These are phyloP conservation scores for Aspidoscelis tigris DNA, from an alignment of 2,113 vertebrate species.

Conservation along the genomic window DNA sequence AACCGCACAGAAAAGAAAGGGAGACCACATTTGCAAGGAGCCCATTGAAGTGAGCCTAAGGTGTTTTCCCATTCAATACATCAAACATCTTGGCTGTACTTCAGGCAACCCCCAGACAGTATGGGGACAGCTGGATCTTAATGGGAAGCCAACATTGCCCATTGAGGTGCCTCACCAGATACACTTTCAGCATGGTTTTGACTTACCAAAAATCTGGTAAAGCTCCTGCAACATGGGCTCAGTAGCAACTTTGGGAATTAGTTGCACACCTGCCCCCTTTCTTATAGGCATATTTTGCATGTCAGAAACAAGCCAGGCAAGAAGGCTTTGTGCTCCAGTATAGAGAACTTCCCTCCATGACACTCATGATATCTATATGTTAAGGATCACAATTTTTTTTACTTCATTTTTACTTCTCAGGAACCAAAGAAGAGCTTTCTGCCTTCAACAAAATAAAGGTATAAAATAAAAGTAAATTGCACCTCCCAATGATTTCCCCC, in stretches of 20 bases:
- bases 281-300: too few relatives aligned
- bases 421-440: background rate
- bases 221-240: too few relatives aligned
- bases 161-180: too few relatives aligned
- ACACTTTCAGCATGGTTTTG: too few relatives aligned
- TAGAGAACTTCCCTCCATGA: background rate
- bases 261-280: background rate
- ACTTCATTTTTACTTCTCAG: rapidly evolving
- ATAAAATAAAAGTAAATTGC: conserved; percentile 37
- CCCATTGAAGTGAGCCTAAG: background rate
- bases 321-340: background rate
- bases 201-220: too few relatives aligned
- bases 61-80: background rate
- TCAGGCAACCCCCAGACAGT: too few relatives aligned
- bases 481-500: conserved; percentile 47
- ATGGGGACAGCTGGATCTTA: too few relatives aligned
- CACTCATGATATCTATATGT: background rate
- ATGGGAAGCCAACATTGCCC: too few relatives aligned
- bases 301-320: background rate
- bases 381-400: background rate
- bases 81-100: background rate
- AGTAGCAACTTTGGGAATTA: too few relatives aligned
- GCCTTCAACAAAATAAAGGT: background rate
- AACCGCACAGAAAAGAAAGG: background rate
- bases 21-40: background rate